A percentile compares a stretch with the other conserved stretches of the same genome.
phyloP scores from a whole-genome alignment of 1,140 invertebrate genomes.

The Calycopis cecrops region DNA sequence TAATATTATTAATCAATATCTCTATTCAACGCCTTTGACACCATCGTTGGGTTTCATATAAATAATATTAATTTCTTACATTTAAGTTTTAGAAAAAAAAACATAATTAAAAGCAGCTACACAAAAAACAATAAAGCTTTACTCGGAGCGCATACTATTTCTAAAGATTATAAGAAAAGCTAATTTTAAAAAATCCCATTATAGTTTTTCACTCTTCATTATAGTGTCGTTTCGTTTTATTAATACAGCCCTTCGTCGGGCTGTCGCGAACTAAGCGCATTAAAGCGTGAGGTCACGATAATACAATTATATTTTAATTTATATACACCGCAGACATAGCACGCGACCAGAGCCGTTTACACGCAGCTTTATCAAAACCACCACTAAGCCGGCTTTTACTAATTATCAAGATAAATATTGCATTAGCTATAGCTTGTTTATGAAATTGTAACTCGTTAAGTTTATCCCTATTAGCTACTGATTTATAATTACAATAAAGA shows the following conservation, averaged over 20 bases:
- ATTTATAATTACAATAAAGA: constrained; percentile 8
- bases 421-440: constrained; percentile 60
- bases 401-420: constrained; percentile 72
- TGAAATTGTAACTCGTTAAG: constrained; percentile 44
- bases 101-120: too few relatives aligned
- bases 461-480: constrained; percentile 18
- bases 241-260: constrained; percentile 34
- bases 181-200: constrained; percentile 8
- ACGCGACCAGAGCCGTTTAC: constrained; percentile 51
- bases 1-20: too few relatives aligned
- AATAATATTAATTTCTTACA: too few relatives aligned
- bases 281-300: constrained; percentile 66
- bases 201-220: constrained; percentile 10
- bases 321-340: constrained; percentile 54
- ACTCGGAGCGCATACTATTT: constrained; percentile 4
- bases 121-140: neutral
- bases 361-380: constrained; percentile 62
- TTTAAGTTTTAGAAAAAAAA: too few relatives aligned
- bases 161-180: constrained; percentile 9
- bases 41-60: too few relatives aligned
- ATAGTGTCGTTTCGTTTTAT: constrained; percentile 30
- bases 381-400: constrained; percentile 59
- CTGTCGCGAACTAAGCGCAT: constrained; percentile 36
- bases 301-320: constrained; percentile 74
- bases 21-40: too few relatives aligned